Evolutionary conservation across 2,113 vertebrate genomes (phyloP).

Genomic region (Stercorarius parasiticus): DNA sequence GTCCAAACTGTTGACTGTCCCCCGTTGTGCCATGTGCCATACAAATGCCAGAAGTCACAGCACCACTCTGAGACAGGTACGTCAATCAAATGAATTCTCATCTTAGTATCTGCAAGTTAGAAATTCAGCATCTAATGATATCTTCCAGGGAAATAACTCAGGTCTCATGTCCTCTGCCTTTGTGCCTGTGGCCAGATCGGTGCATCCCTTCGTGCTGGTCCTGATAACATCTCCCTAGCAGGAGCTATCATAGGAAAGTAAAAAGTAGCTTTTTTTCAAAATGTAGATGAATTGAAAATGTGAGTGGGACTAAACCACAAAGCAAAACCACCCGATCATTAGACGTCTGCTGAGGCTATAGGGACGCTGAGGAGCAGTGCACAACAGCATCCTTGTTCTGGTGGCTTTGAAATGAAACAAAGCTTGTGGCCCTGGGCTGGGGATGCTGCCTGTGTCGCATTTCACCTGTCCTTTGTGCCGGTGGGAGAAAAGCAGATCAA

Average conservation of each 20-base stretch:
- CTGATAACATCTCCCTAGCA: slow-evolving; percentile 6
- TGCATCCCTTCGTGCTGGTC: neutral
- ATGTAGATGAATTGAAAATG: neutral
- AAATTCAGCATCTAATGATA: neutral
- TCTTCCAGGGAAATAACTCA: neutral
- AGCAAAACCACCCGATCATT: neutral
- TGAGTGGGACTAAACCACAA: neutral
- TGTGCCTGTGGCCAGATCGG: neutral
- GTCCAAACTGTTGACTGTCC: neutral
- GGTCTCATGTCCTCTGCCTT: neutral
- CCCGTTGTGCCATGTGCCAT: neutral
- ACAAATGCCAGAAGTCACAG: neutral
- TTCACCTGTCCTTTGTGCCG: slow-evolving; percentile 30
- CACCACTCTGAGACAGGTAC: neutral
- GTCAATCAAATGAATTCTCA: neutral
- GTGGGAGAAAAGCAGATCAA: slow-evolving; percentile 15
- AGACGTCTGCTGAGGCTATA: neutral
- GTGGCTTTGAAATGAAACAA: slow-evolving; percentile 14
- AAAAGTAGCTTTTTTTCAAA: neutral
- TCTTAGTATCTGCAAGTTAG: neutral
- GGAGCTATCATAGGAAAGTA: slow-evolving; percentile 30
- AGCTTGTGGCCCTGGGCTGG: neutral
- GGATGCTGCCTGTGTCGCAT: neutral
- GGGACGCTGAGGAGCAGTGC: neutral
- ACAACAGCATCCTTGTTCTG: slow-evolving; percentile 52